Base-by-base conservation (phyloP, 2,888 invertebrate species). In the Pseudanteris insignis region DNA sequence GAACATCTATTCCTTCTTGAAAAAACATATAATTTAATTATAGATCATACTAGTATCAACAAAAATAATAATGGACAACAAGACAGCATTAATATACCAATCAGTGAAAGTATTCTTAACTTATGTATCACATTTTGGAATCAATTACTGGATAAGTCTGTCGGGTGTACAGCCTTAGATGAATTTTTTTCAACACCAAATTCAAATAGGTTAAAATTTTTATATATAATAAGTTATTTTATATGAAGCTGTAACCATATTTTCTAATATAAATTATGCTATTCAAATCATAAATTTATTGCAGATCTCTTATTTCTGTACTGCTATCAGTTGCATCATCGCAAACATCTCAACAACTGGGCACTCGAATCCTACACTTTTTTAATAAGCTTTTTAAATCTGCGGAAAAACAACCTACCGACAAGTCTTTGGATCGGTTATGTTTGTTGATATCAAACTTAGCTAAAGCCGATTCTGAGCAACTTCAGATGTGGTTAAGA, bases 51-150 rank as follows among this genome's bases (percentile, higher is more conserved):
- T 0, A 81, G 79, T 14, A 78, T 74, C 21, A 65, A 63, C 1
- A 41, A 36, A n/a, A 59, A 47, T 9, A 59, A 59, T 8, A 51
- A 51, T 21, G 5, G 33, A 2, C 60, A 60, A 10, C 73, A 78
- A 24, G 74, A 76, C 30, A 54, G 72, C 0, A 71, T 75, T 7
- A 78, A 82, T 15, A 70, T 79, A 5, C 68, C 81, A 18, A 80
- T 89, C 8, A 85, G 87, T 70, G 88, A 88, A 67, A 85, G 85
- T 65, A 84, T 86, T 36, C 74, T 86, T 29, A 85, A 86, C 60
- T 86, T 87, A 63, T 86, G 91, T 81, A 83, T 93, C 12, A 89
- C 89, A 69, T 94, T 93, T 72, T 90, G 95, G 87, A 93, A 94
- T 75, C 88, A 88, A 70, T 86, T 94, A 65, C 78, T 96, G 12